Percentiles rank a stretch among this genome's conserved stretches.
These are phyloP conservation scores for Tonatia bakeri DNA, from an alignment of 2,113 vertebrate genomes.

Conservation along the genomic window DNA sequence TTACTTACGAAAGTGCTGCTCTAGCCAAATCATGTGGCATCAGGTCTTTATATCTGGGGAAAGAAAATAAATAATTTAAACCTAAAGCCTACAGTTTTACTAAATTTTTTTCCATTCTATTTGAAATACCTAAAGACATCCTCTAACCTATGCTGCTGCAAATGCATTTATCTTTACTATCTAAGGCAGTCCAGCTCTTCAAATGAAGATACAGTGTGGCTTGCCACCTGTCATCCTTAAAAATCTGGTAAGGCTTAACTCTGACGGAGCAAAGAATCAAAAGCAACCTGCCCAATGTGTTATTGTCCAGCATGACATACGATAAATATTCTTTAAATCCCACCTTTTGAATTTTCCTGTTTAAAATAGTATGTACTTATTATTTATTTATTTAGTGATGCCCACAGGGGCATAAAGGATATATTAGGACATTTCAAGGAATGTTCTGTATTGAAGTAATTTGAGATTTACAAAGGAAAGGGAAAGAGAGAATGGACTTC, in stretches of 20 bases:
- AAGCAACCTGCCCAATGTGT: neutral
- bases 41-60: constrained; percentile 89
- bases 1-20: constrained; percentile 92
- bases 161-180: neutral
- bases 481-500: neutral
- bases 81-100: neutral
- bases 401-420: neutral
- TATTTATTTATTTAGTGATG: constrained; percentile 11
- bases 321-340: neutral
- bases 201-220: neutral
- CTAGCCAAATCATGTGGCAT: constrained; percentile 97
- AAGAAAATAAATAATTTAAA: constrained; percentile 52
- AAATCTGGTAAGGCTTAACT: neutral
- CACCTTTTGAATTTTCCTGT: neutral
- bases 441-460: neutral
- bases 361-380: neutral
- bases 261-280: neutral
- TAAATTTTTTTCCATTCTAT: neutral
- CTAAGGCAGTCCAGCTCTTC: neutral
- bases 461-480: neutral
- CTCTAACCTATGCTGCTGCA: neutral
- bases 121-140: neutral
- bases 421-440: neutral
- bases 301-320: neutral
- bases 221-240: neutral